Percentiles rank a stretch among this genome's conserved stretches.
phyloP scores from a whole-genome alignment of 2,797 vertebrate genomes.

The Labroides dimidiatus region DNA sequence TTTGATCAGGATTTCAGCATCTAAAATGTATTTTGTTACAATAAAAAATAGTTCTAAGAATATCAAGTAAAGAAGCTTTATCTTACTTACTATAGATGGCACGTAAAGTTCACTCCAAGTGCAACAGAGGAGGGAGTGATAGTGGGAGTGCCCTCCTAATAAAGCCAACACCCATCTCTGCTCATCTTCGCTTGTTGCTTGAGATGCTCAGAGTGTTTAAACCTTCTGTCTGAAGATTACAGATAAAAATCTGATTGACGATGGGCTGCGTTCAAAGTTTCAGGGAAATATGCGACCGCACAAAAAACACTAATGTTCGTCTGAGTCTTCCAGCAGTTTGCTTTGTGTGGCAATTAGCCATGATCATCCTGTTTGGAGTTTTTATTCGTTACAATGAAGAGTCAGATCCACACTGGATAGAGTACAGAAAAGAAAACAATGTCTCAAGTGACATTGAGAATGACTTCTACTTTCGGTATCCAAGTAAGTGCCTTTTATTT shows the following conservation, averaged over 20 bases:
- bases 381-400: constrained; percentile 90
- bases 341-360: constrained; percentile 87
- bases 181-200: constrained; percentile 22
- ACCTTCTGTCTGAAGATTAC: neutral
- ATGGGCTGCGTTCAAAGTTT: constrained; percentile 82
- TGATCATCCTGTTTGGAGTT: constrained; percentile 93
- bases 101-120: neutral
- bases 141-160: constrained; percentile 60
- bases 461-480: constrained; percentile 97
- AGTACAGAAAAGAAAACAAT: constrained; percentile 70
- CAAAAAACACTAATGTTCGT: constrained; percentile 87
- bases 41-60: neutral
- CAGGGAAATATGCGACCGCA: constrained; percentile 76
- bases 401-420: constrained; percentile 83
- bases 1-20: neutral
- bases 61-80: neutral
- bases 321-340: constrained; percentile 89
- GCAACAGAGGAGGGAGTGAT: constrained; percentile 40
- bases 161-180: constrained; percentile 26
- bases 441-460: constrained; percentile 89
- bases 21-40: neutral
- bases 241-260: constrained; percentile 5
- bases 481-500: constrained; percentile 89
- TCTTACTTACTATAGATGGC: neutral
- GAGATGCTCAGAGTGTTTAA: constrained; percentile 37